Evolutionary conservation across 2,113 vertebrate genomes (phyloP).

Genomic region (Balaeniceps rex): DNA sequence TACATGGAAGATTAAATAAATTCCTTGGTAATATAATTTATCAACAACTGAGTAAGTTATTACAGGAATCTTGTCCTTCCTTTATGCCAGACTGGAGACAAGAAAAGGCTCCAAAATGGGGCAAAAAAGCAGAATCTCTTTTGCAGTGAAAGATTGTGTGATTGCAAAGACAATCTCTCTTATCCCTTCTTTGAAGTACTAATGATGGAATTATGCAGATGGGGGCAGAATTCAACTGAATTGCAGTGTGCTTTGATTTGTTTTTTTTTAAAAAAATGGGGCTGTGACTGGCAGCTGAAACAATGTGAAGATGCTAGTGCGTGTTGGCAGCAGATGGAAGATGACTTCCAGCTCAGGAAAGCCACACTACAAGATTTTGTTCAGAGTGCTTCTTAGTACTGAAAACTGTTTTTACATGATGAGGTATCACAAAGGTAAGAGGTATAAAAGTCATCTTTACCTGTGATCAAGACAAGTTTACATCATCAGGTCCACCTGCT

Average conservation of each 20-base stretch:
- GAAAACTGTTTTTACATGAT: neutral
- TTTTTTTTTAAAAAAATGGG: neutral
- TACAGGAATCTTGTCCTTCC: neutral
- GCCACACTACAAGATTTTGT: neutral
- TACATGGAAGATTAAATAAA: neutral
- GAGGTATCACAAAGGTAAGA: neutral
- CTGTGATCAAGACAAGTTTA: neutral
- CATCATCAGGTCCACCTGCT: neutral
- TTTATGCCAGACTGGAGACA: neutral
- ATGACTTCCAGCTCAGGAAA: neutral
- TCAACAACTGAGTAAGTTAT: neutral
- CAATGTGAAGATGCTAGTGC: neutral
- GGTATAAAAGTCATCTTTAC: neutral
- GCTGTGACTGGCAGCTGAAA: neutral
- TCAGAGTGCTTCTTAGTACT: neutral
- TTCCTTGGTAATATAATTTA: neutral
- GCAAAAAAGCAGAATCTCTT: neutral
- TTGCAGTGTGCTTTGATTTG: neutral
- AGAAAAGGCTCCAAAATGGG: neutral
- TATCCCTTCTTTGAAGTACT: neutral
- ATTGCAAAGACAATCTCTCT: neutral
- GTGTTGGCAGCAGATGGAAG: neutral
- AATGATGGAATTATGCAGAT: neutral
- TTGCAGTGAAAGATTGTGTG: neutral
- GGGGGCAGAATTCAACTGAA: neutral